These are phyloP conservation scores for Paratilapia polleni DNA, from an alignment of 2,113 vertebrate genomes.

Conservation along the genomic window DNA sequence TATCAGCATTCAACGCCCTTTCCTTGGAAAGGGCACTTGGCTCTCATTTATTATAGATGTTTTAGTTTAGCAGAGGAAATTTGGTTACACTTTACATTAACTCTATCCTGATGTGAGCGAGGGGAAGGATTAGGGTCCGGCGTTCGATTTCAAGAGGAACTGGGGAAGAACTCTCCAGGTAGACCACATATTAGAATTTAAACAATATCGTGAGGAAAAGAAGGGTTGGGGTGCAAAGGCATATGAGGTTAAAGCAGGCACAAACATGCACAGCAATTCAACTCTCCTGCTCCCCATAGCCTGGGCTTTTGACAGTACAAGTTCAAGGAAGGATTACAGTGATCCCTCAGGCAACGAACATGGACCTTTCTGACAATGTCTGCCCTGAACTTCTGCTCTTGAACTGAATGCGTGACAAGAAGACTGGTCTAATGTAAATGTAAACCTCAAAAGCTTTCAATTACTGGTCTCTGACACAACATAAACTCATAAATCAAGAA, in stretches of 20 bases:
- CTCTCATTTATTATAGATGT: slow-evolving; percentile 76
- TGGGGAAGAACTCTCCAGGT: slow-evolving; percentile 75
- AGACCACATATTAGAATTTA: slow-evolving; percentile 71
- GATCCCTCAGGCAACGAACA: slow-evolving; percentile 65
- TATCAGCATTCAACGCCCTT: slow-evolving; percentile 56
- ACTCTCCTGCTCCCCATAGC: slow-evolving; percentile 52
- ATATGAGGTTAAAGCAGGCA: slow-evolving; percentile 74
- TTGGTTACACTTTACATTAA: slow-evolving; percentile 82
- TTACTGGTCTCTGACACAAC: slow-evolving; percentile 31
- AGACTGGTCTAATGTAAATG: slow-evolving; percentile 42
- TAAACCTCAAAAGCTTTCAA: slow-evolving; percentile 44
- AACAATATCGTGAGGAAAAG: slow-evolving; percentile 73
- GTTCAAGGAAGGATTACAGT: slow-evolving; percentile 78
- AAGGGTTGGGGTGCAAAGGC: slow-evolving; percentile 55
- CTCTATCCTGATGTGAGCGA: slow-evolving; percentile 76
- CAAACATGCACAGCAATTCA: slow-evolving; percentile 75
- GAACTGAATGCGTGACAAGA: slow-evolving; percentile 35
- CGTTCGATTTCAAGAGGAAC: slow-evolving; percentile 77
- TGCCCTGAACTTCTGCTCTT: slow-evolving; percentile 54
- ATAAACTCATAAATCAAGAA: slow-evolving; percentile 36
- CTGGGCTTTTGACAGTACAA: slow-evolving; percentile 72
- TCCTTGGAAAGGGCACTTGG: slow-evolving; percentile 64
- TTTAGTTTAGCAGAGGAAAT: slow-evolving; percentile 82
- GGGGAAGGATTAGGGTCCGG: slow-evolving; percentile 72
- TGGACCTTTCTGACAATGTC: slow-evolving; percentile 55